Base-by-base conservation (phyloP, 2,113 vertebrate genomes). In the Choloepus hoffmanni region DNA sequence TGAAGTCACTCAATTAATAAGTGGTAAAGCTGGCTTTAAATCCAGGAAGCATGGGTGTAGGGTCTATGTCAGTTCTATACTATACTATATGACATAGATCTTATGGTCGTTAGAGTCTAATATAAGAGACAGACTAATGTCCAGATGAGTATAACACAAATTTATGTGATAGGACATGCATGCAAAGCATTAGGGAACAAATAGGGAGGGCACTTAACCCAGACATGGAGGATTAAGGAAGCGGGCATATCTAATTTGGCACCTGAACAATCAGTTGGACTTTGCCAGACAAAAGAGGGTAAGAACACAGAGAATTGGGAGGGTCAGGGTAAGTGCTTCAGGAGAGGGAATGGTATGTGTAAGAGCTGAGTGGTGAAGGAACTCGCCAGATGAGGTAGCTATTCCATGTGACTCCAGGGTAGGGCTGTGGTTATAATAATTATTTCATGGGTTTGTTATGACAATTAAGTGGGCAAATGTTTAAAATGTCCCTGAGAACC, bases 321-420 rank as follows among this genome's bases (percentile, higher is more conserved):
- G 9, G 2, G 16, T 68, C 62, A 63, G 50, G 15, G 33, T 13
- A n/a, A 79, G 55, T 48, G 36, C n/a, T 70, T 74, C 40, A n/a
- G 28, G 1, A 26, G 16, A 53, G 14, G 13, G 10, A 18, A 36
- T 5, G 45, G 50, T 9, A 19, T 23, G 2, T 53, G 2, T 1
- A 19, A 43, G 26, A 74, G 33, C 23, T 10, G 26, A 62, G 2
- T 43, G 33, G 30, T 33, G 21, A 43, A 85, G 33, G 33, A 60
- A 5, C n/a, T 5, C 12, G 7, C 33, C 19, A 53, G 3, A 53
- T 60, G n/a, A 79, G 28, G 26, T 10, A 58, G 19, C 9, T 55
- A 45, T 10, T 26, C 40, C 2, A 0, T n/a, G n/a, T 50, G 82
- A 45, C 43, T 24, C 18, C 40, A 43, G 33, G 30, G 43, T 28